Conservation (phyloP, 2,113 vertebrate species). For the Sinocyclocheilus grahami region DNA sequence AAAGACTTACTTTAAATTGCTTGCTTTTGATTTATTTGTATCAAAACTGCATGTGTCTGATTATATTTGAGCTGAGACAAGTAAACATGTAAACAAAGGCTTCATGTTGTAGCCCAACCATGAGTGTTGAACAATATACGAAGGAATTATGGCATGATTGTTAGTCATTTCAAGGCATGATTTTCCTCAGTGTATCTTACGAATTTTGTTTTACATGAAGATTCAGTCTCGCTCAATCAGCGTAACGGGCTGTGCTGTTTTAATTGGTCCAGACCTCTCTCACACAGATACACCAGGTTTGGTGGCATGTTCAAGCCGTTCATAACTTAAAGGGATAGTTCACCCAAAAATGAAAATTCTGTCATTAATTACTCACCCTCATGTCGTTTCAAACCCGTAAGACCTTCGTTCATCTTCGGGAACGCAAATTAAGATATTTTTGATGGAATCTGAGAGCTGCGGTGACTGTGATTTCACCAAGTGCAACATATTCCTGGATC, state of each 20-base stretch:
- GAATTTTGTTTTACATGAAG: neutral
- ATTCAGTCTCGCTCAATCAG: neutral
- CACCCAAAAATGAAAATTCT: too few relatives aligned
- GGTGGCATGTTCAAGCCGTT: too few relatives aligned
- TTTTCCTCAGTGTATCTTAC: neutral
- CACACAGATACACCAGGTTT: neutral
- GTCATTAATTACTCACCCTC: too few relatives aligned
- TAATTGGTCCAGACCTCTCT: neutral
- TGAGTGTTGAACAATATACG: neutral
- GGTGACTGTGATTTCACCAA: too few relatives aligned
- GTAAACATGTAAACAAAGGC: conserved; percentile 7
- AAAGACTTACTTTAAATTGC: neutral
- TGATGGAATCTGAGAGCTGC: too few relatives aligned
- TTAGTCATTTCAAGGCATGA: neutral
- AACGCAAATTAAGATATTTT: too few relatives aligned
- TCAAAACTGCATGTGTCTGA: neutral
- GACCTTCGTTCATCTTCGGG: too few relatives aligned
- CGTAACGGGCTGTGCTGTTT: neutral
- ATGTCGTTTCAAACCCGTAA: too few relatives aligned
- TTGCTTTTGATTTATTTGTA: conserved; percentile 1
- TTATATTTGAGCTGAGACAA: neutral
- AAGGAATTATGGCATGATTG: neutral
- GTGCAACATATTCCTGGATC: too few relatives aligned
- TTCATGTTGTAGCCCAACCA: neutral
- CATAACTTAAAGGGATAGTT: too few relatives aligned